Conservation (phyloP, 1,140 invertebrate species). For the Pomacea maculata region DNA sequence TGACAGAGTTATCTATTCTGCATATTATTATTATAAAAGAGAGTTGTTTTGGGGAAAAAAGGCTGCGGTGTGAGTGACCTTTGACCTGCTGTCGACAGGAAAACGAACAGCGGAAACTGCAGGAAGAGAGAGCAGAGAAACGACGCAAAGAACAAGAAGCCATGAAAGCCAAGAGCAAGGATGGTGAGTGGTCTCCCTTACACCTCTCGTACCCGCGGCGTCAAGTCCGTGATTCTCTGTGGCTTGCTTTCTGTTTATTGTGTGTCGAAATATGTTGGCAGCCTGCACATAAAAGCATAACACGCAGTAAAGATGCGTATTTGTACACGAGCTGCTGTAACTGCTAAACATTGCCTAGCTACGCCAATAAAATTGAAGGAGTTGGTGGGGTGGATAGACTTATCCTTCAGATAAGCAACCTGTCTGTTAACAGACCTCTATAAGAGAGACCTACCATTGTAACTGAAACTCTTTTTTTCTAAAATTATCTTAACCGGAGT, state of each 20-base stretch:
- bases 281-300: background rate
- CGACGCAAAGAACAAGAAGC: slow-evolving; percentile 53
- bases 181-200: slow-evolving; percentile 17
- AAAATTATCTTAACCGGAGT: too few relatives aligned
- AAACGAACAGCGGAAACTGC: slow-evolving; percentile 58
- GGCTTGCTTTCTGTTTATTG: background rate
- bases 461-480: too few relatives aligned
- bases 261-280: background rate
- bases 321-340: background rate
- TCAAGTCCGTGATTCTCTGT: background rate
- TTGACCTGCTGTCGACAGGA: slow-evolving; percentile 42
- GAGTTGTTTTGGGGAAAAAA: too few relatives aligned
- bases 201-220: background rate
- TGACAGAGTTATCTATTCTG: too few relatives aligned
- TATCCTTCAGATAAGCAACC: too few relatives aligned
- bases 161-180: slow-evolving; percentile 39
- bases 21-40: too few relatives aligned
- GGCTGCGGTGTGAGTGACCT: too few relatives aligned
- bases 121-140: slow-evolving; percentile 60
- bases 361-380: too few relatives aligned
- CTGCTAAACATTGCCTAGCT: background rate
- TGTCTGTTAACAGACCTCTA: too few relatives aligned
- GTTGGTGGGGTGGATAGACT: too few relatives aligned
- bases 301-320: background rate
- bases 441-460: too few relatives aligned